Base-by-base conservation (phyloP, 2,888 invertebrate genomes). In the Unio pictorum region DNA sequence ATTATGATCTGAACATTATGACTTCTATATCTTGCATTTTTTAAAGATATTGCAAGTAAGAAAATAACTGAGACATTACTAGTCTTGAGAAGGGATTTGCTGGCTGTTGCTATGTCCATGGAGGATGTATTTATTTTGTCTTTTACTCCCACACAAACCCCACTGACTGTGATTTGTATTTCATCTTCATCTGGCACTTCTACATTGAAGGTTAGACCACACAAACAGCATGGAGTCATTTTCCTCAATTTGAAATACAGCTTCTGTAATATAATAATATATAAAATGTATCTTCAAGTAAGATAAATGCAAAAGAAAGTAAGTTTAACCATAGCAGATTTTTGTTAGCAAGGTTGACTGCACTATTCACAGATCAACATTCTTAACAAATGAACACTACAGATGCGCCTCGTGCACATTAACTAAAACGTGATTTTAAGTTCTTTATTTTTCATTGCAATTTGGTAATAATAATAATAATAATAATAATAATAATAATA, bases 191-290 rank as follows among this genome's bases (percentile, higher is more conserved):
- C 97, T 0, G 97, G 96, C 78, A 97, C 92, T 81, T 96, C 95
- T 1, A 97, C 92, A 74, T 94, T 93, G 89, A 97, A 96, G 82
- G 93, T 92, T 55, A 97, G 91, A 88, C 95, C 93, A 76, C 94
- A 94, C 26, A 98, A 91, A 23, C 95, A 95, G 89, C 95, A 96
- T 0, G 97, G 97, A 74, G 94, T 93, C 93, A 96, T 94, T 20
- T 95, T 92, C 18, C 97, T 92, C 83, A 98, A 91, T 91, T 97
- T 98, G 91, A 97, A 97, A 86, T 94, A 95, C 64, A 97, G 93
- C 74, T 94, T 94, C 92, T 94, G 93, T 54, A 94, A 84, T 87
- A 66, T 61, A 18, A 55, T 54, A 15, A 55, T 56, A 63, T 15
- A 28, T 64, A 94, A 55, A 79, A 79, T 55, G 28, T 57, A 64